Evolutionary conservation across 2,797 vertebrate genomes (phyloP), one percentile per base, ranked within the genome.

Genomic region (Hipposideros larvatus): DNA sequence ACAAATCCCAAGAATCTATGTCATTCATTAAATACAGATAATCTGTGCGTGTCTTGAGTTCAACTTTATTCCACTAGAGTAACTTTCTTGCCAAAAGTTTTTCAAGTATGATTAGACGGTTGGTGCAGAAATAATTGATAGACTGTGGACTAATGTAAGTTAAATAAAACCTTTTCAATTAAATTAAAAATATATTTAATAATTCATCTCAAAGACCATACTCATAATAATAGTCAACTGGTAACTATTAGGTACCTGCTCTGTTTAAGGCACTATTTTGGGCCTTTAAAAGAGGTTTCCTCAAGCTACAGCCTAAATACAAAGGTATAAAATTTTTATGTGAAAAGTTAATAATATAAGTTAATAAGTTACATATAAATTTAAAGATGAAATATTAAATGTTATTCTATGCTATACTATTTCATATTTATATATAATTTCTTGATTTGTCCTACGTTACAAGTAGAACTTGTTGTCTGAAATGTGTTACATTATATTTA

Each of bases 291-390:
- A 92, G 34, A 82, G 51, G 0, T 66, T 74, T 28, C 46, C 5
- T 80, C 3, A 94, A 53, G 41, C 87, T 90, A 53, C 0, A 94
- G 26, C 51, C 80, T 94, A 65, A 90, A 79, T 71, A 11, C 28
- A 59, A 87, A 87, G 24, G 3, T 85, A 37, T n/a, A 59, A 68
- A 79, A 61, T n/a, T 75, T 85, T 85, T 66, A 79, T 31, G 22
- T 96, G 53, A 70, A 89, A 65, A 74, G 43, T 89, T 79, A 88
- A 11, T 79, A 91, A 77, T 80, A 71, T 84, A 86, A 57, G 34
- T 87, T 74, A 82, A 2, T 46, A 78, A 53, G 26, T 74, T 77
- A 55, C 22, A 24, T 91, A 70, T 41, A 68, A 66, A 61, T 68
- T 59, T 82, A 87, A 77, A 79, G 51, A 55, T 82, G 51, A 95